Conservation (phyloP, 2,888 invertebrate species). For the Leptinotarsa juncta region DNA sequence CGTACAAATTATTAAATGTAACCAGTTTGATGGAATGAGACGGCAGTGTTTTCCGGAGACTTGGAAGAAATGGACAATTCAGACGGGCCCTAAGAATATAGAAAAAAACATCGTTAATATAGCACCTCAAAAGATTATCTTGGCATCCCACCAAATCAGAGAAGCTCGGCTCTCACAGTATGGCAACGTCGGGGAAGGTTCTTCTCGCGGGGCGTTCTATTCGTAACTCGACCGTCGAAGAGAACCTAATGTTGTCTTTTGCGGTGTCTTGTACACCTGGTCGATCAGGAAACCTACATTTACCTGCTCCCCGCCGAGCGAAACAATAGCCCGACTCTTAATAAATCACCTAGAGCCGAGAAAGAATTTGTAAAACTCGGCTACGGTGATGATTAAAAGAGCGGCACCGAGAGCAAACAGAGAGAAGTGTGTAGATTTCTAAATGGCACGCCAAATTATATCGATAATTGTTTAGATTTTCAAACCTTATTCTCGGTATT, state of each 20-base stretch:
- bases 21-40: no score
- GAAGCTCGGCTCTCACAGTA: not conserved
- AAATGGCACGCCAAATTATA: constrained; percentile 20
- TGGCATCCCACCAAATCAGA: not conserved
- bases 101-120: no score
- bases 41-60: no score
- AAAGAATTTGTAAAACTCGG: constrained; percentile 65
- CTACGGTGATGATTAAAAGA: constrained; percentile 65
- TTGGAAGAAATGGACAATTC: no score
- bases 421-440: constrained; percentile 35
- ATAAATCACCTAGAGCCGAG: constrained; percentile 65
- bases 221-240: constrained; percentile 33
- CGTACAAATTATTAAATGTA: no score
- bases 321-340: constrained; percentile 64
- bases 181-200: constrained; percentile 33
- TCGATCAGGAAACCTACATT: constrained; percentile 53
- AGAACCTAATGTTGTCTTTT: constrained; percentile 44
- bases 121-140: no score
- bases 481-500: constrained; percentile 14
- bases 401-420: constrained; percentile 54
- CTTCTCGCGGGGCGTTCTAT: constrained; percentile 36
- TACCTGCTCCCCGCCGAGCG: constrained; percentile 60
- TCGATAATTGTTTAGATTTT: constrained; percentile 15
- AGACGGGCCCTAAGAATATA: no score
- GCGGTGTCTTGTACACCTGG: constrained; percentile 52